Percentiles rank a stretch among this genome's conserved stretches.
These are phyloP conservation scores for Mimachlamys varia DNA, from an alignment of 2,888 invertebrate species.

Conservation along the genomic window DNA sequence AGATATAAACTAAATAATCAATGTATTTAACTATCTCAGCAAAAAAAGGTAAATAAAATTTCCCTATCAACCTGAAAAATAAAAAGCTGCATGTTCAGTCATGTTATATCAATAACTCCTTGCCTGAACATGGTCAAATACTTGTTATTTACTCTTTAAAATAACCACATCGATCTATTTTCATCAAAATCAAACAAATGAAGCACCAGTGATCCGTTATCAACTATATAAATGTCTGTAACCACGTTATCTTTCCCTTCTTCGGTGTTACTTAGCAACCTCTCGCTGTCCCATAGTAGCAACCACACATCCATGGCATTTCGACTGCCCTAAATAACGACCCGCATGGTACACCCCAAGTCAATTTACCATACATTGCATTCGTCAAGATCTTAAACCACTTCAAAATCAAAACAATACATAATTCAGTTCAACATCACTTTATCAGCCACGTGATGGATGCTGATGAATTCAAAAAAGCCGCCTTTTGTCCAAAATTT, in stretches of 20 bases:
- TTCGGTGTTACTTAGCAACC: constrained; percentile 66
- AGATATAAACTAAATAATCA: neutral
- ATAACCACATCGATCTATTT: neutral
- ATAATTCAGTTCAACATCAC: neutral
- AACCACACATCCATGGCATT: constrained; percentile 69
- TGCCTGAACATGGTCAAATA: neutral
- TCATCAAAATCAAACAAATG: constrained; percentile 19
- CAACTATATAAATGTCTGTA: constrained; percentile 1
- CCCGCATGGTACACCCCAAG: constrained; percentile 32
- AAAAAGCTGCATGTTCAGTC: neutral
- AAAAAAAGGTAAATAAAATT: neutral
- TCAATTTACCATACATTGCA: neutral
- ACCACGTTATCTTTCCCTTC: constrained; percentile 59
- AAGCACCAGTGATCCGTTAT: constrained; percentile 2
- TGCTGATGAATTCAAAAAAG: constrained; percentile 33
- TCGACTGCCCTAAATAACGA: constrained; percentile 40
- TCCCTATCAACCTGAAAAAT: neutral
- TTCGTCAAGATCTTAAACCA: neutral
- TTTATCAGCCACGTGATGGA: constrained; percentile 2
- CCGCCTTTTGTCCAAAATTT: constrained; percentile 32
- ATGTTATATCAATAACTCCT: constrained; percentile 4
- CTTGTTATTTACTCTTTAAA: neutral
- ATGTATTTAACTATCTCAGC: neutral
- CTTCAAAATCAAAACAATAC: constrained; percentile 15
- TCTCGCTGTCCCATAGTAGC: constrained; percentile 63